Evolutionary conservation across 2,797 vertebrate species (phyloP), one percentile per base, ranked within the genome.

Genomic region (Sebastes kiyomatsui): DNA sequence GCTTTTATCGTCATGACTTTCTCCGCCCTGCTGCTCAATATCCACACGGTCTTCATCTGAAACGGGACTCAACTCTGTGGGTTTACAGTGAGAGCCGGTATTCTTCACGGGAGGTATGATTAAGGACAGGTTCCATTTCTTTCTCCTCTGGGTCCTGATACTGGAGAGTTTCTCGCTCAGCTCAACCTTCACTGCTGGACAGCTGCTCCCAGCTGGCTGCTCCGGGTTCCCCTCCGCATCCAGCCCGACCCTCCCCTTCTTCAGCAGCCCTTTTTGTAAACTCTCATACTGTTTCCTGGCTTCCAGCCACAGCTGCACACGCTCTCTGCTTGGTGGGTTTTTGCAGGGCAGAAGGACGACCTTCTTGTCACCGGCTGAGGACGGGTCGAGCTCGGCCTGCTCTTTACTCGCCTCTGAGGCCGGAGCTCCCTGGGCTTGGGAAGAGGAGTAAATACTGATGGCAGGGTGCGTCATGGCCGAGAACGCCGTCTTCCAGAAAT

Each of bases 401-500:
- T 94, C 79, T 76, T 74, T 70, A 59, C 20, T 66, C 2, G 42
- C 22, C 58, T 81, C 83, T 67, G 88, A 11, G 52, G 70, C 81
- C 58, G 83, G 94, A 82, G 67, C 68, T 74, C 84, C 94, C 64
- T 32, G 75, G 33, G 58, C 33, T 56, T 82, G 94, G 71, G 87
- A 89, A 75, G 90, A 91, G 13, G 96, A 96, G 83, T 95, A 73
- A 27, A 90, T 79, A 75, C 89, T 79, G n/a, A 95, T 2, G 28
- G 77, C 95, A 1, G 94, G 95, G 42, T 95, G 96, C 6, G 97
- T 97, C 98, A 99, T 99, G 76, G 97, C 98, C 32, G 96, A 97
- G 93, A 99, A 99, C 0, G 97, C 98, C 0, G 96, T 97, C 94
- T 98, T 99, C 99, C 99, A 99, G 67, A 99, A 97, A 64, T 93